A percentile compares a stretch with the other conserved stretches of the same genome.
phyloP scores from a whole-genome alignment of 2,888 invertebrate species.

The Diaperis boleti region DNA sequence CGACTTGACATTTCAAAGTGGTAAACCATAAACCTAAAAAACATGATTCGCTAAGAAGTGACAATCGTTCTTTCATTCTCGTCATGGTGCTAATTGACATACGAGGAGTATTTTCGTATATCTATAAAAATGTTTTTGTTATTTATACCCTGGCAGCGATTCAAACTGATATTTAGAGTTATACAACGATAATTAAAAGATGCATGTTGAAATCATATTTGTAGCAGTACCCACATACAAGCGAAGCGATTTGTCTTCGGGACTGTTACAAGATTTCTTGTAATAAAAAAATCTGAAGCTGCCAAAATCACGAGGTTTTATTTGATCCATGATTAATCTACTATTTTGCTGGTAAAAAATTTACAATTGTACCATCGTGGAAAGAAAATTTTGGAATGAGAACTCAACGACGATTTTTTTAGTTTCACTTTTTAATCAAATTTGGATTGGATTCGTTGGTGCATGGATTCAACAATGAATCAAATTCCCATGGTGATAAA shows the following conservation, averaged over 20 bases:
- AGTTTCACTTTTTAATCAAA: too few species aligned
- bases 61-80: neutral
- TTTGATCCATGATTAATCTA: neutral
- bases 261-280: neutral
- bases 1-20: constrained; percentile 7
- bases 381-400: too few species aligned
- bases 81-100: neutral
- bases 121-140: constrained; percentile 4
- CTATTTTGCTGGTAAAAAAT: neutral
- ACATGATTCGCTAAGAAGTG: neutral
- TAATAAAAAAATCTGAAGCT: neutral
- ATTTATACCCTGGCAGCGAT: constrained; percentile 14
- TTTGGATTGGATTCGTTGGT: too few species aligned
- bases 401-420: too few species aligned
- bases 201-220: constrained; percentile 16
- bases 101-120: neutral
- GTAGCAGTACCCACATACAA: neutral
- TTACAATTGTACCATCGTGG: too few species aligned
- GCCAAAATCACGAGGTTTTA: neutral
- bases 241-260: constrained; percentile 6
- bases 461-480: too few species aligned
- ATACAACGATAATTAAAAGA: constrained; percentile 14
- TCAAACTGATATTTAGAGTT: constrained; percentile 26
- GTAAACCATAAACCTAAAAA: neutral
- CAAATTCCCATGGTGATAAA: too few species aligned